Base-by-base conservation (phyloP, 2,797 vertebrate genomes). In the Semotilus atromaculatus region DNA sequence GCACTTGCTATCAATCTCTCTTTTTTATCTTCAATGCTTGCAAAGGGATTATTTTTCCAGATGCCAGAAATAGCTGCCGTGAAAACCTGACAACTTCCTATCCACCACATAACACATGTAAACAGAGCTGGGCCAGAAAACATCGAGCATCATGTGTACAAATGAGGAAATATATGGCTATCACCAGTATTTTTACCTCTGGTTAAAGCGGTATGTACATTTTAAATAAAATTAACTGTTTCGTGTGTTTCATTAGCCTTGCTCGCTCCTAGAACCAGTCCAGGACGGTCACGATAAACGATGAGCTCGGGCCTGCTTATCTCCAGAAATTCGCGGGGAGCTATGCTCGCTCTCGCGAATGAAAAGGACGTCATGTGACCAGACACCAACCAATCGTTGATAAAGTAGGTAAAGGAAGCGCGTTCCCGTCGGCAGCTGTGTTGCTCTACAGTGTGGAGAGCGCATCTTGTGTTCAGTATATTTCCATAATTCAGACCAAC, bases 381-480 rank as follows among this genome's bases (percentile, higher is more conserved):
- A 9, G 0, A 10, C 3, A 36, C 2, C 74, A 62, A 4, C 96
- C 96, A 97, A 96, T 94, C 78, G 67, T 70, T 53, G 86, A 40
- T 62, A 70, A 71, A 78, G 84, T 88, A 89, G 93, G 89, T 91
- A 91, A 92, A 91, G 94, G 93, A 91, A 90, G 96, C 97, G 96
- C 96, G 96, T 92, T 67, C 95, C 92, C 95, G 95, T 91, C 87
- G 87, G 88, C 86, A 92, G 93, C 92, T 93, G 94, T 95, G 94
- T 94, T 92, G 94, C 93, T 90, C 91, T 86, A 91, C 84, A 38
- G 87, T 82, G 86, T 85, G 74, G 67, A 85, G 84, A 87, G 89
- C 81, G 84, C 85, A 88, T 88, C 82, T 86, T 87, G 78, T 71
- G 76, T 88, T 88, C 91, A 82, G 62, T 90, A 4, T 48, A 87